phyloP scores from a whole-genome alignment of 2,797 vertebrate species.

The Cyclura pinguis region DNA sequence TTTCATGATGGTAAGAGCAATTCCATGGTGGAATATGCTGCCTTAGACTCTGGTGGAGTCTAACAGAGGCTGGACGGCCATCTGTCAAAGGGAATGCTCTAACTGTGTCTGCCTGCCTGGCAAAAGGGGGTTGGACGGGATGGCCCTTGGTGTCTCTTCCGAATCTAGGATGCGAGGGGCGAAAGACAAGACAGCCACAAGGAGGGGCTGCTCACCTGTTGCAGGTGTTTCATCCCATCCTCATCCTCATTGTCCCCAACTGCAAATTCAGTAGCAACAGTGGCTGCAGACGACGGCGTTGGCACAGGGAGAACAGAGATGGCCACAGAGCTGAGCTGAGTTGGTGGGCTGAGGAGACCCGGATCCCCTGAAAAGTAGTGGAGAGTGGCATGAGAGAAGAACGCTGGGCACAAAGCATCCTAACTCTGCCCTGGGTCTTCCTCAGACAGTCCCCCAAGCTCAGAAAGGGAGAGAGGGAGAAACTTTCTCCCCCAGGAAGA shows the following conservation, averaged over 20 bases:
- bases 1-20: too few relatives aligned
- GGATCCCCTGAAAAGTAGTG: constrained; percentile 1
- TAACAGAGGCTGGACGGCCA: too few relatives aligned
- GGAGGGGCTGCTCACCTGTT: constrained; percentile 82
- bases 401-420: not conserved
- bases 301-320: constrained; percentile 74
- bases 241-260: constrained; percentile 90
- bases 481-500: not conserved
- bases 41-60: too few relatives aligned
- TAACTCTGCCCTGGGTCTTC: not conserved
- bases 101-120: too few relatives aligned
- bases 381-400: not conserved
- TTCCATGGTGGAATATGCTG: too few relatives aligned
- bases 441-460: not conserved
- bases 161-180: too few relatives aligned
- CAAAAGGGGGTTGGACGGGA: too few relatives aligned
- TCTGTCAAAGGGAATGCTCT: too few relatives aligned
- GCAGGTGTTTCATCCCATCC: constrained; percentile 94
- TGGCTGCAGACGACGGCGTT: constrained; percentile 78
- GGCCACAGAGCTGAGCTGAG: constrained; percentile 77
- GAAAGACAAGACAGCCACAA: not conserved
- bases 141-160: too few relatives aligned
- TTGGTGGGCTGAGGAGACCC: constrained; percentile 34
- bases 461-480: not conserved
- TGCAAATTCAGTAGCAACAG: constrained; percentile 79